A percentile compares a stretch with the other conserved stretches of the same genome.
phyloP scores from a whole-genome alignment of 2,888 invertebrate genomes.

The Protophormia terraenovae region DNA sequence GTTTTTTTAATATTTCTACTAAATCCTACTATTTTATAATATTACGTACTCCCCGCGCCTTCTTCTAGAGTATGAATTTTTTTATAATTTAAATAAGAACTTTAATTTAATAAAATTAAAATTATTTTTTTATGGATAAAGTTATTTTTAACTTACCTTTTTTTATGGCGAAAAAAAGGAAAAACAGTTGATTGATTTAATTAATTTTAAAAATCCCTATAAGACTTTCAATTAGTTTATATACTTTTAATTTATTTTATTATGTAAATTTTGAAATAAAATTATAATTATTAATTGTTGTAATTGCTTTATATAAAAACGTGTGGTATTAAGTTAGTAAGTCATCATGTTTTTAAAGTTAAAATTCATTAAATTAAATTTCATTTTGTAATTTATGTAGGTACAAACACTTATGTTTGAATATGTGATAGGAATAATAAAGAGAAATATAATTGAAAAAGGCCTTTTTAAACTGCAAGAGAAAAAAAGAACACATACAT shows the following conservation, averaged over 20 bases:
- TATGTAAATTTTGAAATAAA: background rate
- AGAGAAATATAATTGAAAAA: no score
- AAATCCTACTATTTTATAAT: conserved; percentile 43
- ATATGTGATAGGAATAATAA: no score
- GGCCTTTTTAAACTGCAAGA: no score
- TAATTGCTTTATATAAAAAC: background rate
- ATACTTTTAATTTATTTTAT: background rate
- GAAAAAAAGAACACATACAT: no score
- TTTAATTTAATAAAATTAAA: background rate
- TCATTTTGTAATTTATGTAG: no score
- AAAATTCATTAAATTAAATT: background rate
- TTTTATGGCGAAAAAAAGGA: background rate
- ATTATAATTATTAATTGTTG: background rate
- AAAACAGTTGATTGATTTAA: background rate
- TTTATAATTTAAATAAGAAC: background rate
- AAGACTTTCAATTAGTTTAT: conserved; percentile 55
- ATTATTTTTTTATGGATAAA: background rate
- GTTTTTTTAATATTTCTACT: background rate
- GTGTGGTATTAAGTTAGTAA: background rate
- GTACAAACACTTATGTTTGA: no score
- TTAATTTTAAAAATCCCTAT: background rate
- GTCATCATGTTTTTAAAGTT: background rate
- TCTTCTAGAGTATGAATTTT: conserved; percentile 33
- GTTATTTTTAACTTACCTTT: conserved; percentile 38
- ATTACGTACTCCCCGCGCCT: conserved; percentile 64